These are phyloP conservation scores for Drosophila punjabiensis DNA, from an alignment of 1,140 invertebrate species.

Conservation along the genomic window DNA sequence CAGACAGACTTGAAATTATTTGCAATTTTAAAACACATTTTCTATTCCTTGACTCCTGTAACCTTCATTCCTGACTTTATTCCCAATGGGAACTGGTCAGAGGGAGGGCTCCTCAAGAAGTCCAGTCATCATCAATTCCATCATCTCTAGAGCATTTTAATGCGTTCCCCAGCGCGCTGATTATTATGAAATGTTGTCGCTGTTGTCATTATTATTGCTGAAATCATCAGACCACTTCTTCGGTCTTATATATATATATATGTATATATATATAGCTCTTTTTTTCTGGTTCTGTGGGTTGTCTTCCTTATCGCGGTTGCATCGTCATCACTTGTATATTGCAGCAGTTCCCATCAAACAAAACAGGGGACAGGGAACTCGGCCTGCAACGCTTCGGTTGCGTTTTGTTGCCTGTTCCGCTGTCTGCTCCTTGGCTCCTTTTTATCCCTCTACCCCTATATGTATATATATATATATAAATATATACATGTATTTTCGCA, in stretches of 20 bases:
- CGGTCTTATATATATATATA: background rate
- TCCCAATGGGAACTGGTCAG: conserved; percentile 7
- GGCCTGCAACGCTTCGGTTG: conserved; percentile 51
- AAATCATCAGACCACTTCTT: conserved; percentile 42
- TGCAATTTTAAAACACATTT: background rate
- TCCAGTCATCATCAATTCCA: conserved; percentile 41
- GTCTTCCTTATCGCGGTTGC: conserved; percentile 39
- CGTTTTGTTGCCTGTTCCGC: conserved; percentile 58
- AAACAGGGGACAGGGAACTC: conserved; percentile 19
- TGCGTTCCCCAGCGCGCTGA: conserved; percentile 48
- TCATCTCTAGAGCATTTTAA: conserved; percentile 51
- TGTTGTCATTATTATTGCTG: conserved; percentile 46
- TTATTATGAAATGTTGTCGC: conserved; percentile 69
- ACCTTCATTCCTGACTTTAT: conserved; percentile 3
- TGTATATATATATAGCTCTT: background rate
- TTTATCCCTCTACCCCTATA: conserved; percentile 1
- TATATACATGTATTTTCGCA: background rate
- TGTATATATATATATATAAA: background rate
- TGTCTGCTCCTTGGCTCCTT: conserved; percentile 42
- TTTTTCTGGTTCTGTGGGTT: conserved; percentile 5
- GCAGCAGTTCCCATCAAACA: conserved; percentile 40
- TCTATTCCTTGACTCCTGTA: background rate
- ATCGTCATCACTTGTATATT: conserved; percentile 34
- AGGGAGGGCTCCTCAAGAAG: background rate
- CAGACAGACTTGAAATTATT: background rate